Conservation (phyloP, 1,140 invertebrate species). For the Brachystomella parvula region DNA sequence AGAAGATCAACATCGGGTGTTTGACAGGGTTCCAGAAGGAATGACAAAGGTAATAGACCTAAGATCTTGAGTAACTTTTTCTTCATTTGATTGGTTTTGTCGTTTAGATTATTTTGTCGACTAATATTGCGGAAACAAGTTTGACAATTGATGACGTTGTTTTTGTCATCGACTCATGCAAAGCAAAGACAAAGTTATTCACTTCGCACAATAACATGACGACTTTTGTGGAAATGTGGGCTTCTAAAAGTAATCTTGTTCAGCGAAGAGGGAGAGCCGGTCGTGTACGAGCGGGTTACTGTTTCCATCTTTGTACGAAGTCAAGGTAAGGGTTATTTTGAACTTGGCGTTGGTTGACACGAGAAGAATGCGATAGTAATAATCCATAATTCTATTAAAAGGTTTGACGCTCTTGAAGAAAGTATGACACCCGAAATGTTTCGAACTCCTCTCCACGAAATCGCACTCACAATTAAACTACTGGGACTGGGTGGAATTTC, state of each 20-base stretch:
- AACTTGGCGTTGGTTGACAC: background rate
- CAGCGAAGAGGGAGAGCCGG: slow-evolving; percentile 86
- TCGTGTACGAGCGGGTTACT: slow-evolving; percentile 74
- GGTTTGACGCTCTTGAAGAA: slow-evolving; percentile 70
- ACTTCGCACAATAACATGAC: slow-evolving; percentile 93
- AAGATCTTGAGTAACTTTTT: slow-evolving; percentile 5
- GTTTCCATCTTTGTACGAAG: slow-evolving; percentile 72
- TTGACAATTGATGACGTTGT: slow-evolving; percentile 96
- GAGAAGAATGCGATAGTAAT: background rate
- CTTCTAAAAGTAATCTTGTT: slow-evolving; percentile 73
- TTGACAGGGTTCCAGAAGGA: slow-evolving; percentile 62
- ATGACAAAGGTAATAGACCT: slow-evolving; percentile 56
- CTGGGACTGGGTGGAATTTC: slow-evolving; percentile 80
- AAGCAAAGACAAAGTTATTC: slow-evolving; percentile 91
- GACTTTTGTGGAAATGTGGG: slow-evolving; percentile 89
- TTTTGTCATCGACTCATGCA: slow-evolving; percentile 89
- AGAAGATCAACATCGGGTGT: slow-evolving; percentile 81
- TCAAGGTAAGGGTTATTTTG: slow-evolving; percentile 44
- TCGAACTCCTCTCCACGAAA: slow-evolving; percentile 84
- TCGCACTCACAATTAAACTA: slow-evolving; percentile 74
- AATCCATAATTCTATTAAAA: slow-evolving; percentile 43
- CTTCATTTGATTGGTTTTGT: slow-evolving; percentile 7
- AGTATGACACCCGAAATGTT: slow-evolving; percentile 94
- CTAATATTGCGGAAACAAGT: slow-evolving; percentile 88
- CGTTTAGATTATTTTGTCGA: slow-evolving; percentile 69